A percentile compares a stretch with the other conserved stretches of the same genome.
phyloP scores from a whole-genome alignment of 2,113 vertebrate species.

The Helogale parvula region DNA sequence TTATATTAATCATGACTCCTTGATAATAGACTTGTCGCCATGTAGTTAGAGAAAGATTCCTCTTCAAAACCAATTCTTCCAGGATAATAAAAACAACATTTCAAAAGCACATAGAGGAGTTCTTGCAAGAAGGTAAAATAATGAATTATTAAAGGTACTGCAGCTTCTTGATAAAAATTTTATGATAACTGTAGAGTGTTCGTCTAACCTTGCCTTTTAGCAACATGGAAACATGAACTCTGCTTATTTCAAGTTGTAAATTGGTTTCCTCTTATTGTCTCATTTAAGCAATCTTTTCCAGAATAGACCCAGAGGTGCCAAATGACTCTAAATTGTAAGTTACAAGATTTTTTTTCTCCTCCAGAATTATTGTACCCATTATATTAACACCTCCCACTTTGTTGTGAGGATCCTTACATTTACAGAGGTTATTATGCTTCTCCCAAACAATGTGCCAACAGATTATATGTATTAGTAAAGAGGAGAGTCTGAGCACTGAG shows the following conservation, averaged over 20 bases:
- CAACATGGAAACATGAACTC: slow-evolving; percentile 63
- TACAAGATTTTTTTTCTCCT: slow-evolving; percentile 23
- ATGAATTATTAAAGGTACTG: slow-evolving; percentile 73
- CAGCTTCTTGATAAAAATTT: slow-evolving; percentile 74
- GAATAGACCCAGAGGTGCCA: slow-evolving; percentile 66
- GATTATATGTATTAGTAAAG: not conserved
- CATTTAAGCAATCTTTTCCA: slow-evolving; percentile 76
- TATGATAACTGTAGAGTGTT: slow-evolving; percentile 69
- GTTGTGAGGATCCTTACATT: slow-evolving; percentile 61
- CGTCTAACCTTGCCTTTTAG: slow-evolving; percentile 68
- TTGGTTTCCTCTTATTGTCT: slow-evolving; percentile 75
- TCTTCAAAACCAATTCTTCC: slow-evolving; percentile 65
- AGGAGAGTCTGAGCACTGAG: not conserved
- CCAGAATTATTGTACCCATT: slow-evolving; percentile 33
- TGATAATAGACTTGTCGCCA: not conserved
- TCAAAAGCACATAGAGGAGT: slow-evolving; percentile 54
- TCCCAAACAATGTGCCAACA: not conserved
- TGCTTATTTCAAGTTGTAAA: slow-evolving; percentile 76
- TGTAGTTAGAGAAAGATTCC: slow-evolving; percentile 46
- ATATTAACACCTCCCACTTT: slow-evolving; percentile 61
- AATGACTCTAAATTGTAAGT: slow-evolving; percentile 67
- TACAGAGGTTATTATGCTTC: slow-evolving; percentile 48
- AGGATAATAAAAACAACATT: slow-evolving; percentile 64
- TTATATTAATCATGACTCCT: slow-evolving; percentile 49
- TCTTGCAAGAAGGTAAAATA: slow-evolving; percentile 67